Conservation (phyloP, 2,113 vertebrate species). For the Todiramphus saurophagus region DNA sequence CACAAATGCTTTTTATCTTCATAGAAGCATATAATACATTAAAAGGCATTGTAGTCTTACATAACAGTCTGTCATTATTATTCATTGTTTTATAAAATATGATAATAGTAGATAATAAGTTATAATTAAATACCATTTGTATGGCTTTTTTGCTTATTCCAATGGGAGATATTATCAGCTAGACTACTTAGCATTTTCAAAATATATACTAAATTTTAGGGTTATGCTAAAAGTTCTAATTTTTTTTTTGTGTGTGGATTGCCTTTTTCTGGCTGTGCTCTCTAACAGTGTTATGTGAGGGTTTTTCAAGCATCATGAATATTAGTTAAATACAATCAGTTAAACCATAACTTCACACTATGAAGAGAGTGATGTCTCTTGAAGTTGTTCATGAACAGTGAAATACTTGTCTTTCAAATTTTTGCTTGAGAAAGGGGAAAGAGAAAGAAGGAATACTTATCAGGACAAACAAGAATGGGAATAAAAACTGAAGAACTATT, state of each 20-base stretch:
- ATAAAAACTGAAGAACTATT: background rate
- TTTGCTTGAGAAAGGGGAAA: background rate
- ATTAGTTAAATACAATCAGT: background rate
- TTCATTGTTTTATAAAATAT: background rate
- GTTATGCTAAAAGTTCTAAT: background rate
- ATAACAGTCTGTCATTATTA: background rate
- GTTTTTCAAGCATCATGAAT: background rate
- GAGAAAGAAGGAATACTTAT: background rate
- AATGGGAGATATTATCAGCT: background rate
- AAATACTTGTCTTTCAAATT: background rate
- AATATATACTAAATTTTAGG: background rate
- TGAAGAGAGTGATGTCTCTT: background rate
- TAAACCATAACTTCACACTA: accelerated
- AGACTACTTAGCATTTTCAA: background rate
- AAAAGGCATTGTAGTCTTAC: background rate
- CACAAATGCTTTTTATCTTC: background rate
- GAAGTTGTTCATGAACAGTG: background rate
- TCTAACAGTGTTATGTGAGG: background rate
- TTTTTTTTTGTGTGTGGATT: background rate
- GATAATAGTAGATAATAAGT: background rate
- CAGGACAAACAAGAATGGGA: background rate
- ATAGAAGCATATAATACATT: background rate
- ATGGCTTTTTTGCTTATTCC: background rate
- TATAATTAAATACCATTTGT: background rate
- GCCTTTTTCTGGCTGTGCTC: background rate